Base-by-base conservation (phyloP, 2,888 invertebrate genomes). In the Archips xylosteana region DNA sequence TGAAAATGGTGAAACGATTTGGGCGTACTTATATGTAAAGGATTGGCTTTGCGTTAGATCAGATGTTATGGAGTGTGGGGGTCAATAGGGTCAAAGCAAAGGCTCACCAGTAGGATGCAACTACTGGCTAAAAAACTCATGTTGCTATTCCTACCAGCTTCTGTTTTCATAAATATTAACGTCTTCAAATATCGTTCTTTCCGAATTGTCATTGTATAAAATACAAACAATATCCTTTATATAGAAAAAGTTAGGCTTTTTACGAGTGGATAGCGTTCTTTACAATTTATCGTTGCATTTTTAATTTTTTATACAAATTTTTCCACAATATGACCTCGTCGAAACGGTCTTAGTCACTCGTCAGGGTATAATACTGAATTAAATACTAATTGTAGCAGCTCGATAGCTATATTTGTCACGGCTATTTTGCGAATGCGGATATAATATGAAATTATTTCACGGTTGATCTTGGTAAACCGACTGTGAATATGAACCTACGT, bases 381-480 rank as follows among this genome's bases (percentile, higher is more conserved):
- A 57, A 23, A 57, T 57, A 57, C 57, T 57, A 57, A 57, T 57
- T 57, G 57, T 57, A 57, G 57, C 57, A 32, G 32, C 32, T 32
- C 57, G 57, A 32, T 57, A 57, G 32, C 23, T 57, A 32, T 4
- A 4, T 57, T 57, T 57, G 57, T 57, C 57, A 57, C 57, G 57
- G 57, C 23, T 57, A 57, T 57, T 57, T 57, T 23, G 10, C 32
- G 32, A 57, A 57, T 32, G 57, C 57, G 57, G 32, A 32, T 32
- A 57, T 57, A 57, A 57, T 57, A 57, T 57, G 57, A 57, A 57
- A 57, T 32, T 57, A 57, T 57, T 57, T 57, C 57, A 57, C 57
- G 57, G 10, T 32, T 32, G 57, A 32, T 57, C 57, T 32, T 23
- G 57, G 57, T 5, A 57, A 32, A 57, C 32, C 23, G 57, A 32